Evolutionary conservation across 2,113 vertebrate species (phyloP), one percentile per base, ranked within the genome.

Genomic region (Crypturellus undulatus): DNA sequence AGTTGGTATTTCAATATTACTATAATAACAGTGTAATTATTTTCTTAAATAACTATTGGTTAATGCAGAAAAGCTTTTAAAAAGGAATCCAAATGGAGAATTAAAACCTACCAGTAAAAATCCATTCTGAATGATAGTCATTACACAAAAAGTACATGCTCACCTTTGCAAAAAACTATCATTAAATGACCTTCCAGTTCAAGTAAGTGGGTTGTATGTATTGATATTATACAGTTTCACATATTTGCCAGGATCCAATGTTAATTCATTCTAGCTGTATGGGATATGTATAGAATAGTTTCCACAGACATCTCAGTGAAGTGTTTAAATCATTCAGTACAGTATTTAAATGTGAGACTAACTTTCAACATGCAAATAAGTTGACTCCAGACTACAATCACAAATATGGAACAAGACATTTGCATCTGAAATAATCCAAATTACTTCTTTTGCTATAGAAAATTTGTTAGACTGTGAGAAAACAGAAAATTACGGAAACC

Each of bases 361-460:
- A 69, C 68, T 87, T 60, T 67, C 76, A 89, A 68, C 21, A 85
- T 77, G 81, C 32, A 85, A 92, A 94, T 59, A 77, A 47, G 45
- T 22, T 78, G 68, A 36, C 22, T 93, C 38, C 79, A 68, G 34
- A 88, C 86, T 75, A 80, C 38, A 79, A 14, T 78, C 82, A 51
- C 16, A 47, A 40, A 56, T 75, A 51, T 42, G 93, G 80, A 91
- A 78, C 49, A 87, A 85, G n/a, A 1, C 10, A 78, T 95, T 95
- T 94, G 54, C 87, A 94, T 89, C 45, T 91, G 82, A 96, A 90
- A 90, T 70, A 67, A 77, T 42, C 59, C 52, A 79, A 89, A 92
- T 94, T 62, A 65, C 58, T 93, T 92, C 75, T 67, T 94, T 94
- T 83, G 36, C 10, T 19, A 22, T 30, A 79, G 84, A 93, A 85